Evolutionary conservation across 2,888 invertebrate species (phyloP).

Genomic region (Tholera decimalis): DNA sequence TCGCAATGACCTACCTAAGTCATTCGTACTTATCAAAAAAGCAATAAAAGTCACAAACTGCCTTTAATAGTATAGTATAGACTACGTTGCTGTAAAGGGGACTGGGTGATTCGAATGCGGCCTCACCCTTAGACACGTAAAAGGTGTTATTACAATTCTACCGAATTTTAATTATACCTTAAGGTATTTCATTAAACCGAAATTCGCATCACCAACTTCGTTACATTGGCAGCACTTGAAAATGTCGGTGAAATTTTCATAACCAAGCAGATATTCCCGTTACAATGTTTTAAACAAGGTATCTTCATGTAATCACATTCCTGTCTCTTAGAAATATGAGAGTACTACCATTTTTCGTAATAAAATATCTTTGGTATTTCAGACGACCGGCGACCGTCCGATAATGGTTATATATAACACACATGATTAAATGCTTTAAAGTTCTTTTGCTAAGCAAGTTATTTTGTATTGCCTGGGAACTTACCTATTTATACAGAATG

Average conservation of each 20-base stretch:
- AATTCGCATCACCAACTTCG: conserved; percentile 49
- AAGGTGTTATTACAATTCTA: conserved; percentile 60
- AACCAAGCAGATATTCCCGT: conserved; percentile 56
- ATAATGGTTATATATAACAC: conserved; percentile 33
- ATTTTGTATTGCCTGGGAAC: background rate
- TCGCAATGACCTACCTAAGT: conserved; percentile 49
- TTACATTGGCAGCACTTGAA: conserved; percentile 53
- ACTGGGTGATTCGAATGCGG: conserved; percentile 42
- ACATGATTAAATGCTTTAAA: conserved; percentile 3
- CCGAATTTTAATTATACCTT: conserved; percentile 61
- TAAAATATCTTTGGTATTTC: conserved; percentile 50
- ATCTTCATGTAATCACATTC: conserved; percentile 62
- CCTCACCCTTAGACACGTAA: conserved; percentile 44
- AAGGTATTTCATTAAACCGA: conserved; percentile 61
- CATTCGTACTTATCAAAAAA: conserved; percentile 55
- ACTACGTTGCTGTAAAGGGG: conserved; percentile 53
- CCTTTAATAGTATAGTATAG: conserved; percentile 47
- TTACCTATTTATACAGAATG: background rate
- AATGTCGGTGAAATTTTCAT: conserved; percentile 62
- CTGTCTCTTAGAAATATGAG: conserved; percentile 57
- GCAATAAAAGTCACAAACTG: conserved; percentile 62
- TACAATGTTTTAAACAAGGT: conserved; percentile 56
- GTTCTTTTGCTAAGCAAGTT: background rate
- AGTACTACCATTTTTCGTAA: conserved; percentile 48
- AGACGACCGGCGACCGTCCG: conserved; percentile 13